These are phyloP conservation scores for Epistrophella euchroma DNA, from an alignment of 2,888 invertebrate genomes.

Conservation along the genomic window DNA sequence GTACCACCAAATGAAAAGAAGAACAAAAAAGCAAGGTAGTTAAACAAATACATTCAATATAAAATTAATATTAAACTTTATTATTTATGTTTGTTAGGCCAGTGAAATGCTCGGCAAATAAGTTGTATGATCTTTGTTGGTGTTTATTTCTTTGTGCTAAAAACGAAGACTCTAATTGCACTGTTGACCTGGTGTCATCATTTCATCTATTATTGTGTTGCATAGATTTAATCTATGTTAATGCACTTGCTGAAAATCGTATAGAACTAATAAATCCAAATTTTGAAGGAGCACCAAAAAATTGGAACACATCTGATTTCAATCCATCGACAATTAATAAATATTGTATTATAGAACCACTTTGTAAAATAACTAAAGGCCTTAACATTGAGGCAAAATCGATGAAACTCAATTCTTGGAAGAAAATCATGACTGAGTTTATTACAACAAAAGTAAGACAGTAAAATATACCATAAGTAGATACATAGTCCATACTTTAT, in stretches of 20 bases:
- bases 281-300: slow-evolving; percentile 90
- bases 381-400: slow-evolving; percentile 94
- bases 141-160: slow-evolving; percentile 95
- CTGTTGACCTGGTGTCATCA: slow-evolving; percentile 96
- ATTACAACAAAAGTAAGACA: slow-evolving; percentile 80
- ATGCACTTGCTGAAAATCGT: slow-evolving; percentile 91
- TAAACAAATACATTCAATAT: slow-evolving; percentile 13
- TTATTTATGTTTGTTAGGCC: slow-evolving; percentile 84
- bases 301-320: slow-evolving; percentile 87
- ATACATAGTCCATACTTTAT: not conserved
- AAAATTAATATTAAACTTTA: not conserved
- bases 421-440: slow-evolving; percentile 88
- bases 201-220: slow-evolving; percentile 96
- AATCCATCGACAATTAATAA: slow-evolving; percentile 84
- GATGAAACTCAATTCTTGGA: slow-evolving; percentile 95
- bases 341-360: slow-evolving; percentile 92
- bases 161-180: slow-evolving; percentile 93
- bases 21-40: slow-evolving; percentile 82
- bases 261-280: slow-evolving; percentile 93
- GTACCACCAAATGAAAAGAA: slow-evolving; percentile 84
- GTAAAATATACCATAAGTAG: not conserved
- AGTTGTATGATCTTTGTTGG: slow-evolving; percentile 97
- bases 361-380: slow-evolving; percentile 93
- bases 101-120: slow-evolving; percentile 91
- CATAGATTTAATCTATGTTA: slow-evolving; percentile 95